These are phyloP conservation scores for Meriones psammophilus DNA, from an alignment of 2,797 vertebrate species.

Conservation along the genomic window DNA sequence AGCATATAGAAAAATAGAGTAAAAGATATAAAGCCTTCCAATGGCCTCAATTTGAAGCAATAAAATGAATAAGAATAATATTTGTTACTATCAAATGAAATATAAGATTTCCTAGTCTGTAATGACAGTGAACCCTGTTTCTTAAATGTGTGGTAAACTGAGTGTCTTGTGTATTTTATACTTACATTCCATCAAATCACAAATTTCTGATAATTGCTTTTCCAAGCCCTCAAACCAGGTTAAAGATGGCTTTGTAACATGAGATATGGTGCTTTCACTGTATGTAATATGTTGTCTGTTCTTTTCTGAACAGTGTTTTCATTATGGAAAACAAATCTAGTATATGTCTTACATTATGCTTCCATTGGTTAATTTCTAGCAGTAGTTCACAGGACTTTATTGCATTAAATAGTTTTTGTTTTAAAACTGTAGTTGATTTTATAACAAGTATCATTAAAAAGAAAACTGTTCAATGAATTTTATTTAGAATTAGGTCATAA, in stretches of 20 bases:
- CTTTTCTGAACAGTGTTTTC: neutral
- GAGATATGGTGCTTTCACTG: neutral
- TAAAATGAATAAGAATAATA: neutral
- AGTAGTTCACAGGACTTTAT: neutral
- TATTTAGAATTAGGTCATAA: neutral
- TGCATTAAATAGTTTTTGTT: neutral
- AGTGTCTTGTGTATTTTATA: neutral
- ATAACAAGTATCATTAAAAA: too few relatives aligned
- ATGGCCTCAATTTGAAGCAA: neutral
- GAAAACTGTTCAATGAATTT: too few relatives aligned
- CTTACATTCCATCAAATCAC: neutral
- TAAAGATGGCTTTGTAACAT: neutral
- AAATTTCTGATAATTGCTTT: neutral
- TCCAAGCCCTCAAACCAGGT: fast-evolving
- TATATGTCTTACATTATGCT: neutral
- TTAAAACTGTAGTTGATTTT: neutral
- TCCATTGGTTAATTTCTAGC: neutral
- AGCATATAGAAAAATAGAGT: neutral
- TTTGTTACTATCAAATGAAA: neutral
- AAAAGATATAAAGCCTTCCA: neutral
- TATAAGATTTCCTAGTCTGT: neutral
- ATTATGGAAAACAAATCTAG: neutral
- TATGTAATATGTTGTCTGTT: neutral
- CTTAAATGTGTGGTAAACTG: neutral
- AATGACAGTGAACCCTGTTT: neutral